Conservation (phyloP, 2,888 invertebrate species). For the Hirtodrosophila histrioides region DNA sequence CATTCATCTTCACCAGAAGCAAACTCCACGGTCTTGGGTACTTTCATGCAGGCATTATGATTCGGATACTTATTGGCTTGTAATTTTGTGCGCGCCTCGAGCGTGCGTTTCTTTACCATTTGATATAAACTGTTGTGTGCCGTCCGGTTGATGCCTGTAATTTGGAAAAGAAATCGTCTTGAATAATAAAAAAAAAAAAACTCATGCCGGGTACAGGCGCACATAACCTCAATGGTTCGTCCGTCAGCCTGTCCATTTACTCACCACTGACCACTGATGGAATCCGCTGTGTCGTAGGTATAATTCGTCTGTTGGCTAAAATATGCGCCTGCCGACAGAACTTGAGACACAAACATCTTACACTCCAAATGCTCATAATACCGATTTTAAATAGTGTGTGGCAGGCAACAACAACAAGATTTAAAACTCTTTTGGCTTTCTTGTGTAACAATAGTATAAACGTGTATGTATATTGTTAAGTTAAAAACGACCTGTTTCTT, state of each 20-base stretch:
- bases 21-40: slow-evolving; percentile 42
- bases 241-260: slow-evolving; percentile 13
- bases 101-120: slow-evolving; percentile 83
- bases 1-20: slow-evolving; percentile 35
- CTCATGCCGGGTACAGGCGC: slow-evolving; percentile 21
- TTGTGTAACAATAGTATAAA: slow-evolving; percentile 67
- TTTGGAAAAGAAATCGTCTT: not conserved
- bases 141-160: slow-evolving; percentile 58
- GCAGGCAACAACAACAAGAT: slow-evolving; percentile 44
- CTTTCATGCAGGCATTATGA: slow-evolving; percentile 64
- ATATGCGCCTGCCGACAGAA: slow-evolving; percentile 76
- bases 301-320: slow-evolving; percentile 56
- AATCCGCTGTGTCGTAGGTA: slow-evolving; percentile 31
- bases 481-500: slow-evolving; percentile 28
- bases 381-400: slow-evolving; percentile 40
- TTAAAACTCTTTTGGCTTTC: slow-evolving; percentile 33
- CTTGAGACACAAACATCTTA: slow-evolving; percentile 64
- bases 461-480: slow-evolving; percentile 41
- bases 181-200: not conserved
- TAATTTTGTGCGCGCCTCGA: slow-evolving; percentile 81
- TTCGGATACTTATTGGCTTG: slow-evolving; percentile 75
- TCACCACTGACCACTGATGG: slow-evolving; percentile 55
- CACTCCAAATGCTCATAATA: slow-evolving; percentile 78
- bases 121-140: slow-evolving; percentile 76
- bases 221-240: slow-evolving; percentile 40